Evolutionary conservation across 2,113 vertebrate genomes (phyloP), one percentile per base, ranked within the genome.

Genomic region (Rafetus swinhoei): DNA sequence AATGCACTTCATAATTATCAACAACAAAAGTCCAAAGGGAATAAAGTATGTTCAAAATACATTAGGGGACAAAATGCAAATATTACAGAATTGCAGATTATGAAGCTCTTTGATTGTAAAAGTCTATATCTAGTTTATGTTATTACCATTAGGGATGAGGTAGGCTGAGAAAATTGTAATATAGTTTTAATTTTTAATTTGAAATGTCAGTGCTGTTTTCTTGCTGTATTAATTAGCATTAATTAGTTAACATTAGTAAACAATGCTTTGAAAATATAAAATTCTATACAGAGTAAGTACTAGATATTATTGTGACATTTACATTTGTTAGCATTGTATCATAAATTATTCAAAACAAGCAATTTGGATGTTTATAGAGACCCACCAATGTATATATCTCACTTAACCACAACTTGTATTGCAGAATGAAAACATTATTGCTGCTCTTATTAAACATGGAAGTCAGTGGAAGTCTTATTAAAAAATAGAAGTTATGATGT

Each of bases 121-220:
- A 88, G 25, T 12, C 65, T 60, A 65, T 50, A 13, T 90, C n/a
- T 92, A 57, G 39, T 19, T 86, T 92, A 19, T 90, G 27, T 84
- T 86, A 79, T 50, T 81, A 50, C 12, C 18, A 6, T 74, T 81
- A 79, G 13, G 50, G 39, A 84, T 87, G 79, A 95, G 21, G 57
- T 60, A 92, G 87, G 79, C n/a, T 7, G 81, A 90, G 53, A 86
- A 79, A 90, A 79, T 14, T 83, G 52, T 86, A 93, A 85, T 19
- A 3, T 86, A 18, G 50, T 54, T 92, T 96, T 90, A 86, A 93
- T 86, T 90, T 95, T 93, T 88, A 84, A 82, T 86, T 79, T 9
- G 8, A 96, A 89, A 9, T 1, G 0, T 81, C 50, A 86, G 4
- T 22, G 50, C 81, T 93, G n/a, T 85, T 93, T 95, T 94, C 50